Percentiles rank a stretch among this genome's conserved stretches.
phyloP scores from a whole-genome alignment of 2,797 vertebrate genomes.

The Bradypus variegatus region DNA sequence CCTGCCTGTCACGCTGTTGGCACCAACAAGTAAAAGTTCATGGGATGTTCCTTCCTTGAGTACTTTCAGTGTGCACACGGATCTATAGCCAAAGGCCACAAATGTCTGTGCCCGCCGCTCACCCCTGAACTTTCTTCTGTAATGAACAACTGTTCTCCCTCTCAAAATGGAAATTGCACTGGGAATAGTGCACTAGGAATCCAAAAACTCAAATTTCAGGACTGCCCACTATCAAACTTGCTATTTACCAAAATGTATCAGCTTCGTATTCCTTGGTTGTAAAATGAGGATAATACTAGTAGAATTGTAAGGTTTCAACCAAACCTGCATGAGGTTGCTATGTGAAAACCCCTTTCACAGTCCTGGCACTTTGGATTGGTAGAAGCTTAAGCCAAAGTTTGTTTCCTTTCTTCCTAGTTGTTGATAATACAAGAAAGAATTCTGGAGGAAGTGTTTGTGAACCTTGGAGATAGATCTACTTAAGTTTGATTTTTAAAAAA shows the following conservation, averaged over 20 bases:
- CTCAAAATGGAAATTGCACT: not conserved
- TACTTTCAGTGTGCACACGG: not conserved
- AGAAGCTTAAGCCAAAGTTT: not conserved
- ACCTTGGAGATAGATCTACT: not conserved
- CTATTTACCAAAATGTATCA: not conserved
- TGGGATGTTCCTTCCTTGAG: not conserved
- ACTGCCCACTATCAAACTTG: not conserved
- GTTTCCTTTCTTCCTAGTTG: not conserved
- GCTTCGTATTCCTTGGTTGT: not conserved
- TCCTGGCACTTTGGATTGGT: not conserved
- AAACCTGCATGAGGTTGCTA: not conserved
- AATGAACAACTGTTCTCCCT: not conserved
- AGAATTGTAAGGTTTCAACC: not conserved
- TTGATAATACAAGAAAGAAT: not conserved
- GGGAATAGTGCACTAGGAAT: not conserved
- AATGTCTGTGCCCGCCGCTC: not conserved
- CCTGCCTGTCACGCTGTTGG: not conserved
- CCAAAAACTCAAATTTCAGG: not conserved
- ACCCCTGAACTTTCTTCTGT: not conserved
- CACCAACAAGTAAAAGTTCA: not conserved
- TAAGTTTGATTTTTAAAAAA: not conserved
- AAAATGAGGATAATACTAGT: not conserved
- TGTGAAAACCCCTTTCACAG: not conserved
- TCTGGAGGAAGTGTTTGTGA: constrained; percentile 1
- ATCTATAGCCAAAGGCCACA: not conserved